phyloP scores from a whole-genome alignment of 2,888 invertebrate genomes.

The Sesia apiformis region DNA sequence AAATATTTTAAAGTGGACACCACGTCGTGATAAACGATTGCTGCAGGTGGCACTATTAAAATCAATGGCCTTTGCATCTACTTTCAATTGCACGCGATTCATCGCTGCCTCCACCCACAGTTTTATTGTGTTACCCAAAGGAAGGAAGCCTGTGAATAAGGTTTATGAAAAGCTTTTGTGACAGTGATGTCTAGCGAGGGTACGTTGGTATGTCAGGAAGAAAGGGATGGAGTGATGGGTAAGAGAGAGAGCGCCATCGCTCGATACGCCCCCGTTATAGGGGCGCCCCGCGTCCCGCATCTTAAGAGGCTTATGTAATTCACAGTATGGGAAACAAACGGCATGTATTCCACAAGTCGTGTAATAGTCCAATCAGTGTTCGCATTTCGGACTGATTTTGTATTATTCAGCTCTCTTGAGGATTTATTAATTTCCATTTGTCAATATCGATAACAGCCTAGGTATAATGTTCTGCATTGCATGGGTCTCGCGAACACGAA shows the following conservation, averaged over 20 bases:
- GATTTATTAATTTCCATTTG: too few relatives aligned
- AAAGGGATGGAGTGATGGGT: constrained; percentile 19
- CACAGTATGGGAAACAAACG: constrained; percentile 28
- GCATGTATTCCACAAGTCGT: constrained; percentile 29
- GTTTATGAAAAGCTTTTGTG: constrained; percentile 21
- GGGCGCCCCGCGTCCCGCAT: constrained; percentile 25
- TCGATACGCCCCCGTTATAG: constrained; percentile 46
- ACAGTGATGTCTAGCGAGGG: constrained; percentile 10
- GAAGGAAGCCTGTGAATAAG: constrained; percentile 32
- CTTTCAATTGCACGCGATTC: constrained; percentile 20
- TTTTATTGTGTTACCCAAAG: constrained; percentile 21
- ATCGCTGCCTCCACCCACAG: constrained; percentile 25
- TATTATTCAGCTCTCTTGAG: too few relatives aligned
- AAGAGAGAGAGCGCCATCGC: constrained; percentile 31
- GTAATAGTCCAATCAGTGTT: constrained; percentile 37
- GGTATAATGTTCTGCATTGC: too few relatives aligned
- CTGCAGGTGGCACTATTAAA: too few relatives aligned
- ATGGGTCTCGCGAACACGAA: too few relatives aligned
- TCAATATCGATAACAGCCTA: too few relatives aligned
- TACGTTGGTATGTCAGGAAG: not conserved
- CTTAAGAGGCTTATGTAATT: constrained; percentile 20
- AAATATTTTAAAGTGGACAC: too few relatives aligned
- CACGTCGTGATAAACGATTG: too few relatives aligned
- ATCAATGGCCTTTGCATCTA: not conserved
- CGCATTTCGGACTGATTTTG: too few relatives aligned